A percentile compares a stretch with the other conserved stretches of the same genome.
These are phyloP conservation scores for Rugalucina vietnamica DNA, from an alignment of 2,888 invertebrate genomes.

Conservation along the genomic window DNA sequence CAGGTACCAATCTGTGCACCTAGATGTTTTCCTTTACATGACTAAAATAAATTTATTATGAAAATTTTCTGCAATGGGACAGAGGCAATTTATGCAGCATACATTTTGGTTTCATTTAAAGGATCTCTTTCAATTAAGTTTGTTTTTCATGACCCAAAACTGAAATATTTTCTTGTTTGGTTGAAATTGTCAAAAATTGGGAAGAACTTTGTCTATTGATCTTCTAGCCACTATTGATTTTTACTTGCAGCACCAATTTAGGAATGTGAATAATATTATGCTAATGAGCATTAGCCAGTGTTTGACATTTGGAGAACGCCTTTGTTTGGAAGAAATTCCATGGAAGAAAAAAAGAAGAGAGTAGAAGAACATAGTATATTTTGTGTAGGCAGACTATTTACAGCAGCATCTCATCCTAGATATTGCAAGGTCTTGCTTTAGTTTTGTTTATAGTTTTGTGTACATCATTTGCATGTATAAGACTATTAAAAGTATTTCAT, in stretches of 20 bases:
- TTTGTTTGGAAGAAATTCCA: not conserved
- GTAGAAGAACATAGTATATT: not conserved
- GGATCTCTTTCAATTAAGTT: not conserved
- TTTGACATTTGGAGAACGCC: not conserved
- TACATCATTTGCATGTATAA: too few relatives aligned
- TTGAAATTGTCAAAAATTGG: not conserved
- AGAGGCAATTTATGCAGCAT: not conserved
- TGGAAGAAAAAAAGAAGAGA: not conserved
- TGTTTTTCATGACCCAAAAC: not conserved
- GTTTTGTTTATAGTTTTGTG: too few relatives aligned
- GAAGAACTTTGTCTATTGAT: not conserved
- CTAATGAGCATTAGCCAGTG: not conserved
- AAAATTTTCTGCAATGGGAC: not conserved
- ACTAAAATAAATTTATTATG: constrained; percentile 6
- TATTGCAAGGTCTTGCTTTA: too few relatives aligned
- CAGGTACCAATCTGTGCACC: not conserved
- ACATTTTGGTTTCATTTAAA: not conserved
- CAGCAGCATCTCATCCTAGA: too few relatives aligned
- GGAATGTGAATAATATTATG: constrained; percentile 52
- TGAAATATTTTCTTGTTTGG: not conserved
- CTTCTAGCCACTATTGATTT: constrained; percentile 53
- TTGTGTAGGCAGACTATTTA: too few relatives aligned
- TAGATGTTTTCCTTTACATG: too few relatives aligned
- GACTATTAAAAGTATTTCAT: too few relatives aligned
- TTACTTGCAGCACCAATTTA: constrained; percentile 36